These are phyloP conservation scores for Fulmarus glacialis DNA, from an alignment of 2,113 vertebrate genomes.

Conservation along the genomic window DNA sequence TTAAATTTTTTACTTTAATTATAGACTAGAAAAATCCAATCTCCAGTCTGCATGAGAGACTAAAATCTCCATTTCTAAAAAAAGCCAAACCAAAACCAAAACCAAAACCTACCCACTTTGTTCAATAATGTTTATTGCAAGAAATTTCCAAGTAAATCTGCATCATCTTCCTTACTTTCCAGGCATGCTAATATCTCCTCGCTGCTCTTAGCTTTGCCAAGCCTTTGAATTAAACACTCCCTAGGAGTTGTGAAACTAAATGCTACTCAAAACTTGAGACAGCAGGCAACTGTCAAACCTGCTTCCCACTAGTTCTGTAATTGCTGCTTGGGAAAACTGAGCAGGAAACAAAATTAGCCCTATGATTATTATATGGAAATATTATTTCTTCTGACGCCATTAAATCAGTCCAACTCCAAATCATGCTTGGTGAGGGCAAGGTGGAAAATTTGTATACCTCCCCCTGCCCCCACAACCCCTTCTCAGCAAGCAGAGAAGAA, in stretches of 20 bases:
- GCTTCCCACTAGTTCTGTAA: neutral
- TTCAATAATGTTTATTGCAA: neutral
- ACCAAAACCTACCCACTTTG: neutral
- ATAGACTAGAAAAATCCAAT: neutral
- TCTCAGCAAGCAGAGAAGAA: slow-evolving; percentile 3
- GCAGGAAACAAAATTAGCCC: slow-evolving; percentile 7
- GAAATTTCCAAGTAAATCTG: neutral
- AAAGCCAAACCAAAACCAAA: neutral
- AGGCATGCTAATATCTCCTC: neutral
- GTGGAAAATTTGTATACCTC: neutral
- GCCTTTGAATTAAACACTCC: neutral
- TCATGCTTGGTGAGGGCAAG: neutral
- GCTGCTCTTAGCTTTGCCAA: neutral
- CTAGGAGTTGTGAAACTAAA: slow-evolving; percentile 3
- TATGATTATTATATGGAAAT: neutral
- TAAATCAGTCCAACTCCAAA: neutral
- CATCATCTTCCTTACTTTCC: neutral
- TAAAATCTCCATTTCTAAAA: neutral
- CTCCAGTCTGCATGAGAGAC: neutral
- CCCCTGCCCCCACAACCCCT: neutral
- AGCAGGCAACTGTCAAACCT: slow-evolving; percentile 11
- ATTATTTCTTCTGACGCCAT: slow-evolving; percentile 6
- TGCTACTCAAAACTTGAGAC: slow-evolving; percentile 9
- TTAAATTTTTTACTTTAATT: neutral
- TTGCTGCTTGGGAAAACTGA: slow-evolving; percentile 2